Percentiles rank a stretch among this genome's conserved stretches.
Conservation (phyloP, 1,140 invertebrate genomes). For the Saxidomus purpurata region DNA sequence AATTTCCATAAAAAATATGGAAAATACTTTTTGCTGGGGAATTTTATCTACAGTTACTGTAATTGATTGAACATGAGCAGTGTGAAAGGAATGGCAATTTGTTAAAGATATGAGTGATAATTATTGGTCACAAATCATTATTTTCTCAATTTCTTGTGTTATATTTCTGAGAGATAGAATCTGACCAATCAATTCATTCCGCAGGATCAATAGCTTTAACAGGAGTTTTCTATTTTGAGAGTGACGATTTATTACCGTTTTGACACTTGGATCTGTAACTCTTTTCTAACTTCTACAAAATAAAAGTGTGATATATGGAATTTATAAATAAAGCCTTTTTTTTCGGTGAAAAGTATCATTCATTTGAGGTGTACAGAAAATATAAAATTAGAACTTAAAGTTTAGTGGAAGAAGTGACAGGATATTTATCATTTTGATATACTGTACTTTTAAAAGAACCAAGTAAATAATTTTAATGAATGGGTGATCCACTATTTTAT, state of each 20-base stretch:
- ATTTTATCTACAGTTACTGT: not conserved
- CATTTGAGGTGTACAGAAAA: too few relatives aligned
- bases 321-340: not conserved
- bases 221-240: not conserved
- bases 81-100: not conserved
- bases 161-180: not conserved
- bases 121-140: constrained; percentile 2
- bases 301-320: not conserved
- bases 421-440: too few relatives aligned
- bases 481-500: too few relatives aligned
- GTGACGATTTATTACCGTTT: not conserved
- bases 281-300: not conserved
- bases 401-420: too few relatives aligned
- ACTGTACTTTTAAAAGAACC: too few relatives aligned
- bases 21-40: not conserved
- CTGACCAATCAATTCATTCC: not conserved
- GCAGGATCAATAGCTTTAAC: not conserved
- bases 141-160: constrained; percentile 8
- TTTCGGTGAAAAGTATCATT: too few relatives aligned
- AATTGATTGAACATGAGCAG: not conserved
- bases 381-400: too few relatives aligned
- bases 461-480: too few relatives aligned
- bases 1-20: not conserved
- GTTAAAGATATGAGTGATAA: not conserved
- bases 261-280: not conserved